Conservation (phyloP, 2,797 vertebrate genomes). For the Carduelis carduelis region DNA sequence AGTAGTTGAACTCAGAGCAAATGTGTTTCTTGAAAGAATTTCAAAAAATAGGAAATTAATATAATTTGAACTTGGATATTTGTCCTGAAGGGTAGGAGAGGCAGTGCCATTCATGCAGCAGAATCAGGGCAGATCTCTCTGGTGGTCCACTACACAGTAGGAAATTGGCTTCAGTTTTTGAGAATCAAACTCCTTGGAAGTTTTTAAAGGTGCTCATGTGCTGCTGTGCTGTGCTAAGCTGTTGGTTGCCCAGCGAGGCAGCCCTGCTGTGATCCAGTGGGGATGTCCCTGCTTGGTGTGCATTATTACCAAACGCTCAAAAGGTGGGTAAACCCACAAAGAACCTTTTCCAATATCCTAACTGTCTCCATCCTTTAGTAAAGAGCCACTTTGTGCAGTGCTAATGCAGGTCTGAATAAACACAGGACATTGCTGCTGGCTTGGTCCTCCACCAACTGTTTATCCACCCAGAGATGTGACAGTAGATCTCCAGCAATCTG, state of each 20-base stretch:
- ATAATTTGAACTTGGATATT: background rate
- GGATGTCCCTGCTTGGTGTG: background rate
- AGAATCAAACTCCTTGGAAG: background rate
- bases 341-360: background rate
- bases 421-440: background rate
- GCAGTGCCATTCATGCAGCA: background rate
- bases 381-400: background rate
- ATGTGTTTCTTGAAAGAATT: background rate
- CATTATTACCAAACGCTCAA: background rate
- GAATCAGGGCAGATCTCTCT: background rate
- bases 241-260: accelerated
- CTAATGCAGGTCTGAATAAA: background rate
- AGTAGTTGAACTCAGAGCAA: background rate
- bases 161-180: background rate
- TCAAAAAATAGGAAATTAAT: background rate
- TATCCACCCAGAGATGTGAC: accelerated
- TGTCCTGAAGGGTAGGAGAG: background rate
- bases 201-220: background rate
- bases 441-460: background rate
- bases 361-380: background rate
- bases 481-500: background rate
- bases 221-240: background rate
- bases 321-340: background rate
- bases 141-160: accelerated
- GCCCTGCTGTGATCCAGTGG: background rate